Base-by-base conservation (phyloP, 2,113 vertebrate species). In the Camelus dromedarius region DNA sequence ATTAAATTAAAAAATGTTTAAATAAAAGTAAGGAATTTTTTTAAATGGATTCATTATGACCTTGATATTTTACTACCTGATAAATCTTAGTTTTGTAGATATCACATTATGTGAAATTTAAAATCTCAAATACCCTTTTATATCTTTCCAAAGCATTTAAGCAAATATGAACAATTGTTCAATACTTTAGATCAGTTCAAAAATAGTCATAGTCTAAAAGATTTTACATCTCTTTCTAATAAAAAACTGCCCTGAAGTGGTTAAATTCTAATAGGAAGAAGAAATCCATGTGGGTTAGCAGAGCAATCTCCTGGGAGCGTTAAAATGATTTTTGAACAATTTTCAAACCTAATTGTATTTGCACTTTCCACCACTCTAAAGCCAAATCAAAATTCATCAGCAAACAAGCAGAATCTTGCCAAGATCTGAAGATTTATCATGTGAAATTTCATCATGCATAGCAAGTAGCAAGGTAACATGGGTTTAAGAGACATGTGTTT, bases 311-410 rank as follows among this genome's bases (percentile, higher is more conserved):
- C 67, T 35, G 95, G 82, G 98, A 97, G 88, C 95, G 96, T 98
- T 93, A 96, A 98, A 98, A 97, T 85, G 0, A 98, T 97, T 98
- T 98, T 94, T 98, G 98, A 98, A 98, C 98, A 98, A 98, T 98
- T 98, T 98, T 97, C 28, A 98, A 97, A 96, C 96, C 96, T 97
- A 96, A 98, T 98, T 96, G 84, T 98, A 90, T 98, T 98, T 98
- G 96, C 81, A 91, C 93, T 98, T 96, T 94, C 94, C 96, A 97
- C 94, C 97, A 91, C 97, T 98, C 16, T 98, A 95, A 98, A 95
- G 56, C 90, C 96, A 97, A 98, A 98, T 98, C 95, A 97, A 97
- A 98, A 98, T 98, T 98, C 97, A 96, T 96, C 97, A 94, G 96
- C 95, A 98, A 98, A 98, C 94, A 98, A 98, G 91, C 60, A 97